phyloP scores from a whole-genome alignment of 2,797 vertebrate genomes.

The Neostethus bicornis region DNA sequence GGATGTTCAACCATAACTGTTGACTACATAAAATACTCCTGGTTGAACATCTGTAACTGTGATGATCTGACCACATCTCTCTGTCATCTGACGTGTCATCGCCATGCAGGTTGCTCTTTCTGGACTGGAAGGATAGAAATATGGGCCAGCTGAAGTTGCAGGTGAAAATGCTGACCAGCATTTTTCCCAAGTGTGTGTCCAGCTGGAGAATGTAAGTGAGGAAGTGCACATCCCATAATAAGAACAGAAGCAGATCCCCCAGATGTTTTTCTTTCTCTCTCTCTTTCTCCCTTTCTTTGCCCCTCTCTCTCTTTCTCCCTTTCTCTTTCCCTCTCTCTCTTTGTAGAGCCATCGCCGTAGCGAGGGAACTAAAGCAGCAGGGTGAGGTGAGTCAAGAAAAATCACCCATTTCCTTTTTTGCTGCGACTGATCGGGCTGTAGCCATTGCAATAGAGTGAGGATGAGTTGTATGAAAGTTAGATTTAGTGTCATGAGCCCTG shows the following conservation, averaged over 20 bases:
- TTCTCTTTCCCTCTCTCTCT: conserved; percentile 67
- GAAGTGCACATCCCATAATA: background rate
- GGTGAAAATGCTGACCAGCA: conserved; percentile 90
- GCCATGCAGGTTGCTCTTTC: conserved; percentile 88
- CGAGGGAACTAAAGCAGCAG: conserved; percentile 87
- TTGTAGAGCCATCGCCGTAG: conserved; percentile 91
- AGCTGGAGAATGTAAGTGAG: conserved; percentile 94
- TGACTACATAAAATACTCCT: no score
- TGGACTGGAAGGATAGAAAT: conserved; percentile 90
- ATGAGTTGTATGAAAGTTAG: background rate
- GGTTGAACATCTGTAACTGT: background rate
- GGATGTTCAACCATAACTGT: no score
- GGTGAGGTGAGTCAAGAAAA: conserved; percentile 89
- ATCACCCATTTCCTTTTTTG: background rate
- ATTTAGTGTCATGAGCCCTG: no score
- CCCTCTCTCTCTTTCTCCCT: no score
- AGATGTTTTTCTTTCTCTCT: no score
- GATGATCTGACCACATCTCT: background rate
- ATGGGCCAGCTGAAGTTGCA: conserved; percentile 92
- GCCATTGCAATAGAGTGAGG: background rate
- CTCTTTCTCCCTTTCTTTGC: no score
- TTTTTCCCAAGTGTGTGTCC: conserved; percentile 89
- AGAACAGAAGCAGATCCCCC: background rate
- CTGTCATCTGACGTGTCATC: conserved; percentile 35
- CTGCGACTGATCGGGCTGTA: background rate